Conservation (phyloP, 2,113 vertebrate species). For the Epinephelus lanceolatus region DNA sequence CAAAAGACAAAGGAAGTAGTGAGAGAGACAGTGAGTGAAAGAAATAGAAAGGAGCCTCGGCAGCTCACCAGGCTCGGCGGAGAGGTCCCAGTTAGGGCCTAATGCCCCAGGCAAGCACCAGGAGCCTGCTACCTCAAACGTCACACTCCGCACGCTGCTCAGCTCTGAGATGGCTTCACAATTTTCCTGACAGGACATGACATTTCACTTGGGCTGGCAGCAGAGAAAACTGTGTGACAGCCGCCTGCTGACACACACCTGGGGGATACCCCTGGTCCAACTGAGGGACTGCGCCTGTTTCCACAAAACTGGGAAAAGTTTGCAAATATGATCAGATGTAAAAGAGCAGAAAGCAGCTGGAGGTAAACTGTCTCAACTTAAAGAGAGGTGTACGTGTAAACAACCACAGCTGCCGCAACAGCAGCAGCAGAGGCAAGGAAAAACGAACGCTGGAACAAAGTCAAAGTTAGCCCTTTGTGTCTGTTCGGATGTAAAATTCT, state of each 20-base stretch:
- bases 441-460: conserved; percentile 65
- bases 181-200: conserved; percentile 83
- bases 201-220: conserved; percentile 80
- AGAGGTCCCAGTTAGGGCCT: conserved; percentile 74
- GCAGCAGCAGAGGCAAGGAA: conserved; percentile 53
- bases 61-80: conserved; percentile 58
- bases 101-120: conserved; percentile 76
- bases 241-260: conserved; percentile 72
- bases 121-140: conserved; percentile 70
- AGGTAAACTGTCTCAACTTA: conserved; percentile 66
- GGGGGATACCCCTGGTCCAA: conserved; percentile 68
- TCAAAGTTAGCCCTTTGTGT: conserved; percentile 74
- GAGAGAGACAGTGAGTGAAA: conserved; percentile 39
- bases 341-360: conserved; percentile 68
- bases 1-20: conserved; percentile 34
- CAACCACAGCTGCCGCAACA: conserved; percentile 52
- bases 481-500: conserved; percentile 71
- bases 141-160: conserved; percentile 60
- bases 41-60: conserved; percentile 47
- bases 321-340: conserved; percentile 66
- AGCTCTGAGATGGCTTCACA: conserved; percentile 74
- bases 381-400: conserved; percentile 65
- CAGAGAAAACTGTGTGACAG: conserved; percentile 68
- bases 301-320: conserved; percentile 68
- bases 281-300: conserved; percentile 40